Evolutionary conservation across 2,888 invertebrate species (phyloP), one percentile per base, ranked within the genome.

Genomic region (Polyommatus icarus): DNA sequence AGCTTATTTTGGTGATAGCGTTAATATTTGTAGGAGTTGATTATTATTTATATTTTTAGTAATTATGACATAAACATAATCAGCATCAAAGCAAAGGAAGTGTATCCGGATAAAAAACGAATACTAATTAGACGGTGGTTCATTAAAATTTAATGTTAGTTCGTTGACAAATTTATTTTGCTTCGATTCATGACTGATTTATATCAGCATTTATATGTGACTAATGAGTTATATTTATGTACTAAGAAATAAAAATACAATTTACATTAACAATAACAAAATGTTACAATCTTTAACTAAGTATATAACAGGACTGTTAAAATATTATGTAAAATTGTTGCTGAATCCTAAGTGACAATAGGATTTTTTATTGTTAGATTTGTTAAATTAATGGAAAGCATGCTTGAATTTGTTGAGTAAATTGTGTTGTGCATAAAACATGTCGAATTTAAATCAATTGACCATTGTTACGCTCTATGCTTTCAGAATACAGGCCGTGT

Each of bases 401-500:
- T 3, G 46, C 15, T 40, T 32, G 10, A 83, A 84, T 71, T 15
- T 73, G n/a, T 50, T 77, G 8, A 76, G 76, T 59, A 83, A 84
- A 85, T 82, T 85, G 82, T 81, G 84, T 85, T 75, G 75, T 29
- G 24, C 54, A 75, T 18, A 50, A 75, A 86, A 87, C 88, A 85
- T 88, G 90, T 89, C 88, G 87, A 89, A 88, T 86, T 85, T 84
- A 75, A 87, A 89, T 88, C 86, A 88, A 88, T 87, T 83, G 82
- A 81, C 84, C 84, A 83, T 85, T 82, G 87, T 88, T 88, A 84
- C 85, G 85, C 84, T 83, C 82, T 84, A 84, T 85, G 84, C 85
- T 88, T 86, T 86, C 85, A 89, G 87, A 89, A 92, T 88, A 86
- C 88, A 87, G 87, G 85, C 87, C 90, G 88, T 88, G 89, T 87